Percentiles rank a stretch among this genome's conserved stretches.
Evolutionary conservation across 1,140 invertebrate genomes (phyloP).

Genomic region (Microplitis demolitor): DNA sequence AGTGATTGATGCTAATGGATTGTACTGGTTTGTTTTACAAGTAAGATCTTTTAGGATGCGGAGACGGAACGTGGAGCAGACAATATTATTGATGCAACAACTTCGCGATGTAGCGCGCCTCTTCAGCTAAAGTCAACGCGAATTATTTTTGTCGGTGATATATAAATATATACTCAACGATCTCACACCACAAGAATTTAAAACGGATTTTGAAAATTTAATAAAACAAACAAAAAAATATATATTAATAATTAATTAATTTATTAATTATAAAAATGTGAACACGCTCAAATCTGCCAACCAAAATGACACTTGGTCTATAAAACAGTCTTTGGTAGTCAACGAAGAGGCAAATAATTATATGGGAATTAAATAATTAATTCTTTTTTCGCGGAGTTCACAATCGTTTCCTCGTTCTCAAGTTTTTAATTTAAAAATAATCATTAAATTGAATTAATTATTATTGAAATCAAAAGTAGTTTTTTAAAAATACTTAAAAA

Average conservation of each 20-base stretch:
- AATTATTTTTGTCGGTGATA: slow-evolving; percentile 17
- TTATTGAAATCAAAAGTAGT: neutral
- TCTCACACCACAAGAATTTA: slow-evolving; percentile 41
- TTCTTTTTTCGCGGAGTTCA: neutral
- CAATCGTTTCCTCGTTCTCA: neutral
- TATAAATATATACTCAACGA: slow-evolving; percentile 42
- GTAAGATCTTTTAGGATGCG: slow-evolving; percentile 46
- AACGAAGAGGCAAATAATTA: slow-evolving; percentile 19
- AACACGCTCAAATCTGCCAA: slow-evolving; percentile 53
- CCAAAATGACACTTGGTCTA: slow-evolving; percentile 43
- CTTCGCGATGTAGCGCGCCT: slow-evolving; percentile 49
- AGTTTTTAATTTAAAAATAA: no score
- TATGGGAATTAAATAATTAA: neutral
- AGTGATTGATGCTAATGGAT: neutral
- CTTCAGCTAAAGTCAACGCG: slow-evolving; percentile 45
- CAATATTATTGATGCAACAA: slow-evolving; percentile 47
- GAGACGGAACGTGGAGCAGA: slow-evolving; percentile 55
- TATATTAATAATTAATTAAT: slow-evolving; percentile 24
- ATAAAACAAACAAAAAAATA: neutral
- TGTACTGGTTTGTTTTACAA: slow-evolving; percentile 18
- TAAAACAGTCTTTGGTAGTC: slow-evolving; percentile 30
- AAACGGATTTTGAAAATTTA: neutral
- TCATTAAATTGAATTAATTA: neutral
- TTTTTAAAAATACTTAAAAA: no score
- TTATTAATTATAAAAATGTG: slow-evolving; percentile 10